Conservation (phyloP, 2,797 vertebrate genomes). For the Eulemur mongoz region DNA sequence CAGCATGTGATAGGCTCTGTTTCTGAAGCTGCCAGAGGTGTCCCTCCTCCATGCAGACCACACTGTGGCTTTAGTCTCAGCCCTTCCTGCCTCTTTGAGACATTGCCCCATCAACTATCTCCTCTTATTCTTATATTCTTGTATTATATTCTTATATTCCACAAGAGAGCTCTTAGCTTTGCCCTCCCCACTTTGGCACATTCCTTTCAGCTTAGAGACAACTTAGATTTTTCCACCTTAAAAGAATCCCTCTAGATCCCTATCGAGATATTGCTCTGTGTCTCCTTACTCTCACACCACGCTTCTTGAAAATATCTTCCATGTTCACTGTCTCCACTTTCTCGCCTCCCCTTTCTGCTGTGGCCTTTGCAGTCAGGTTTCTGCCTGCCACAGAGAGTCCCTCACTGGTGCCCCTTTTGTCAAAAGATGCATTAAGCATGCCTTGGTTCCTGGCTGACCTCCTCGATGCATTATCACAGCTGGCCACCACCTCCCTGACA, state of each 20-base stretch:
- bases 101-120: neutral
- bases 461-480: too few relatives aligned
- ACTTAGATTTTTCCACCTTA: neutral
- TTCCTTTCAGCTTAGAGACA: neutral
- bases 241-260: neutral
- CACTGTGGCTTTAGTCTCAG: neutral
- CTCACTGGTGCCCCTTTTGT: neutral
- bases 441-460: neutral
- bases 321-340: neutral
- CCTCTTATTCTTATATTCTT: neutral
- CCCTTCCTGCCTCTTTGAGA: neutral
- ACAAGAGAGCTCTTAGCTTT: neutral
- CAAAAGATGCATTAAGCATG: too few relatives aligned
- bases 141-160: neutral
- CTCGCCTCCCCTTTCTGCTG: neutral
- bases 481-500: too few relatives aligned
- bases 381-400: neutral
- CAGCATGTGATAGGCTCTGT: neutral
- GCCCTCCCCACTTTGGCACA: neutral
- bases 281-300: neutral
- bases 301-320: neutral
- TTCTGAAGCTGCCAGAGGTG: neutral
- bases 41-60: too few relatives aligned
- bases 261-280: neutral
- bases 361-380: neutral